Percentiles rank a stretch among this genome's conserved stretches.
Evolutionary conservation across 2,113 vertebrate species (phyloP).

Genomic region (Anhinga anhinga): DNA sequence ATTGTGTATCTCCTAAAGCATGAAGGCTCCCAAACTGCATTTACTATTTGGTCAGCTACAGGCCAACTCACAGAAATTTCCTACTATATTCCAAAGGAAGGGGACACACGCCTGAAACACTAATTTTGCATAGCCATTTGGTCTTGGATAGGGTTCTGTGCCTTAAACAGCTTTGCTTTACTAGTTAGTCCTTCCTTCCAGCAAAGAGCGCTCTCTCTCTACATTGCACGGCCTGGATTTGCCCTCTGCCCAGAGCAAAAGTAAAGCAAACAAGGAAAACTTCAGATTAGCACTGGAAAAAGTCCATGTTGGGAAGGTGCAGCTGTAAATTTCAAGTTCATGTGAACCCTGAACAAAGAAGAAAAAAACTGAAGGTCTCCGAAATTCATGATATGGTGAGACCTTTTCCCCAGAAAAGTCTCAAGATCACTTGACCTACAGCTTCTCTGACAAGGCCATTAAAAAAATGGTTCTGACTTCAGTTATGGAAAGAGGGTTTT

Average conservation of each 20-base stretch:
- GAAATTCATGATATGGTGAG: background rate
- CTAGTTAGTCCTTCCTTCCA: background rate
- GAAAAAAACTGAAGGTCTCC: background rate
- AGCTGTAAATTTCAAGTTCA: background rate
- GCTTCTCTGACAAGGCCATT: background rate
- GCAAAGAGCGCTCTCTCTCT: background rate
- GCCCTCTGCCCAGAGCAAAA: background rate
- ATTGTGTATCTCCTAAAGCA: background rate
- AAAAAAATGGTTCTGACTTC: background rate
- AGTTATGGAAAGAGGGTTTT: background rate
- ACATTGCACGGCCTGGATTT: background rate
- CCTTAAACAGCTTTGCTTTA: background rate
- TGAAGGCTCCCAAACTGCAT: background rate
- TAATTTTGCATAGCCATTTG: background rate
- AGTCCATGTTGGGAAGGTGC: background rate
- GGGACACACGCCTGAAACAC: background rate
- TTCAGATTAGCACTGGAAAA: background rate
- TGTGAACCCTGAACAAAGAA: background rate
- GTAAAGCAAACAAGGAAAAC: background rate
- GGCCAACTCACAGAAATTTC: background rate
- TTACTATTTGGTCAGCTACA: background rate
- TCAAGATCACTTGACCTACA: background rate
- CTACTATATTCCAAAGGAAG: background rate
- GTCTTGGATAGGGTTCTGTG: background rate
- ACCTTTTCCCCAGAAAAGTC: background rate